phyloP scores from a whole-genome alignment of 1,140 invertebrate species.

The Gonioctena quinquepunctata region DNA sequence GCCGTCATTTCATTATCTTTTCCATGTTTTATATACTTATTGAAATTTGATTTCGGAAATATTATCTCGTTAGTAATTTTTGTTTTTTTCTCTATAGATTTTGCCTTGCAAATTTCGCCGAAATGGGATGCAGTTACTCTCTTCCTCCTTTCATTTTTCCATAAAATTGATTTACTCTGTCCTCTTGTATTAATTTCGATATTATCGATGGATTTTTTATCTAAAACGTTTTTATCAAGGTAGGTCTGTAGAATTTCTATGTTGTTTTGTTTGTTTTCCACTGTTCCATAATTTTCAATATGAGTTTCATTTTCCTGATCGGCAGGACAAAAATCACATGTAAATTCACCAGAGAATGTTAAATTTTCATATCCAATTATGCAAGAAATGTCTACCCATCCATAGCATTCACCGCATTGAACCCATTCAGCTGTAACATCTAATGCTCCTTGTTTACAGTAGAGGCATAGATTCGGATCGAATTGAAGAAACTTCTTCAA shows the following conservation, averaged over 20 bases:
- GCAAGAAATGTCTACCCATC: not conserved
- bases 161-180: conserved; percentile 5
- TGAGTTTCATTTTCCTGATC: not conserved
- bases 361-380: not conserved
- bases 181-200: not conserved
- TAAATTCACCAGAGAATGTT: not conserved
- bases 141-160: conserved; percentile 1
- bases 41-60: not conserved
- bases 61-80: not conserved
- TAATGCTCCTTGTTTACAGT: not conserved
- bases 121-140: conserved; percentile 18
- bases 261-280: not conserved
- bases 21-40: not conserved
- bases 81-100: not conserved
- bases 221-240: not conserved
- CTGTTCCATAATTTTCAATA: not conserved
- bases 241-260: not conserved
- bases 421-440: not conserved
- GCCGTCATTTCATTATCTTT: conserved; percentile 1
- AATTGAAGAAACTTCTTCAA: not conserved
- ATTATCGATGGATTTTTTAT: not conserved
- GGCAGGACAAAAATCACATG: not conserved
- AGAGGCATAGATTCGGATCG: not conserved
- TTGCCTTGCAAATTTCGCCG: conserved; percentile 6
- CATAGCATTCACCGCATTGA: not conserved